Base-by-base conservation (phyloP, 1,140 invertebrate genomes). In the Pseudachorutes palmiensis region DNA sequence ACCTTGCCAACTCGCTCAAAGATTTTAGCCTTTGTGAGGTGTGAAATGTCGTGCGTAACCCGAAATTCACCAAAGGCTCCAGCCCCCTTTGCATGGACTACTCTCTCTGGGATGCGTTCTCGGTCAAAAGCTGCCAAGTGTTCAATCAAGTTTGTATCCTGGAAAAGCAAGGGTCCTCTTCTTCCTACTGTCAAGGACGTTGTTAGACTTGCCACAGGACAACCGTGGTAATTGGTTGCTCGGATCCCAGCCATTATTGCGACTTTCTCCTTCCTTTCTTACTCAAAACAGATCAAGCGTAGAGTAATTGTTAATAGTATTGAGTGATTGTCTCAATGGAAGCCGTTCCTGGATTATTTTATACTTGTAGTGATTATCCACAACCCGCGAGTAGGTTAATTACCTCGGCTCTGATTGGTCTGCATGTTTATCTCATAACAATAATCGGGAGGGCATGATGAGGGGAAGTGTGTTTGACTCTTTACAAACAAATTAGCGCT, bases 31-130 rank as follows among this genome's bases (percentile, higher is more conserved):
- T 68, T 70, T 0, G 65, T 63, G 26, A 33, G 63, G 30, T 29
- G 33, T 5, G n/a, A 14, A 2, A 70, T 64, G 31, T 68, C 66
- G 31, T 65, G 61, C 0, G 71, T 72, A 1, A 72, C 68, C 62
- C 66, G 68, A 41, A 72, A 70, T 28, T 63, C 30, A 0, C 71
- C 71, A 66, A 68, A 68, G 28, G 71, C 71, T n/a, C 65, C 71
- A n/a, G 33, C 63, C 1, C 63, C 64, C 32, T 65, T 65, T 12
- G 64, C 64, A 29, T 65, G 64, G n/a, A 59, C 64, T 3, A 86
- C 85, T 74, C 85, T 45, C 73, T 87, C 85, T 5, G 85, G 84
- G 64, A 87, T 87, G 63, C 85, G 75, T 75, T 86, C 85, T 26
- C 84, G 76, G 70, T 84, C 83, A 76, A 86, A 86, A 16, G 69